phyloP scores from a whole-genome alignment of 2,888 invertebrate species.

The Meliscaeva auricollis region DNA sequence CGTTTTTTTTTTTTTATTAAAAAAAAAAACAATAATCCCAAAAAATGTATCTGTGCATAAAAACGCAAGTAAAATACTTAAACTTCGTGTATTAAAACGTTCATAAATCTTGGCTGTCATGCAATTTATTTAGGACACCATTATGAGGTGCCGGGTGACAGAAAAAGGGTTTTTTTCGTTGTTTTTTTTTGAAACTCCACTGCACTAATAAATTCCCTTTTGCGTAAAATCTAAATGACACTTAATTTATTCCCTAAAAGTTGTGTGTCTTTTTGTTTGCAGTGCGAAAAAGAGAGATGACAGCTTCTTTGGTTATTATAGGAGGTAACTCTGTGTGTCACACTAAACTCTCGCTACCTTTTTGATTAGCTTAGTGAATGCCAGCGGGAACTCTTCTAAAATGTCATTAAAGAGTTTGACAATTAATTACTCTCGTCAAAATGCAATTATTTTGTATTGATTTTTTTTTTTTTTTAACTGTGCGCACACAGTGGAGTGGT shows the following conservation, averaged over 20 bases:
- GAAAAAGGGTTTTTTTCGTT: conserved; percentile 27
- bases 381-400: neutral
- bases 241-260: conserved; percentile 55
- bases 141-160: conserved; percentile 65
- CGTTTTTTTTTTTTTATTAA: neutral
- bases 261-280: neutral
- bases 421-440: conserved; percentile 63
- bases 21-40: conserved; percentile 25
- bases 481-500: too few species aligned
- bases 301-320: conserved; percentile 8
- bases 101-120: conserved; percentile 67
- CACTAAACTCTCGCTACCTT: conserved; percentile 28
- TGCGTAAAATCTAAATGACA: conserved; percentile 63
- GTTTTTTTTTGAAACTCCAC: neutral
- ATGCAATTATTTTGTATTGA: conserved; percentile 31
- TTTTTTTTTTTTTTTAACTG: conserved; percentile 20
- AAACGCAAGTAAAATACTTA: conserved; percentile 54
- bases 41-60: conserved; percentile 26
- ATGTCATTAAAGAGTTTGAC: conserved; percentile 39
- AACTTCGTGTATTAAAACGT: conserved; percentile 65
- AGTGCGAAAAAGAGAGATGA: conserved; percentile 1
- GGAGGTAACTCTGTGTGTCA: conserved; percentile 22
- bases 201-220: conserved; percentile 64
- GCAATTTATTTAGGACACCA: conserved; percentile 68
- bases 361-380: conserved; percentile 20